Conservation (phyloP, 2,888 invertebrate species). For the Plagiodera versicolora region DNA sequence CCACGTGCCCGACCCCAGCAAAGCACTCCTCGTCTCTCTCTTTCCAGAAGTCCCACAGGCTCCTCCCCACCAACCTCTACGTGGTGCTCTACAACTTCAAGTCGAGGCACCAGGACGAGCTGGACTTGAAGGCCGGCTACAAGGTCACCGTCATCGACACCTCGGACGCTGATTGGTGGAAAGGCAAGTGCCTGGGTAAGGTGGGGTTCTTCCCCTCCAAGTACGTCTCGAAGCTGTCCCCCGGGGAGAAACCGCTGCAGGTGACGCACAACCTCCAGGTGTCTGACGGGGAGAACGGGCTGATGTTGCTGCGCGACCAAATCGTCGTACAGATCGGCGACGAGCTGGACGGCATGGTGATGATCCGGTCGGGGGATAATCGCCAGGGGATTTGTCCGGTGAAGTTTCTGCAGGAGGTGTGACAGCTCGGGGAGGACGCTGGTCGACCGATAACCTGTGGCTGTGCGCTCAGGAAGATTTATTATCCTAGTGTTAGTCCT, state of each 20-base stretch:
- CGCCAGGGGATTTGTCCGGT: slow-evolving; percentile 92
- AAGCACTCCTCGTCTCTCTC: slow-evolving; percentile 14
- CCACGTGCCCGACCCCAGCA: not conserved
- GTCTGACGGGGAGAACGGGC: slow-evolving; percentile 78
- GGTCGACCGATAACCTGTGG: slow-evolving; percentile 33
- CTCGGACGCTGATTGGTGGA: slow-evolving; percentile 96
- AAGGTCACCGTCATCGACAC: slow-evolving; percentile 92
- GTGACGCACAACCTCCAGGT: slow-evolving; percentile 84
- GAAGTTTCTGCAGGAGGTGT: slow-evolving; percentile 93
- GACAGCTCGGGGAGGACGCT: slow-evolving; percentile 62
- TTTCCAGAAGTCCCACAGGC: slow-evolving; percentile 76
- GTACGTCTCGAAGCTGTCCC: slow-evolving; percentile 87
- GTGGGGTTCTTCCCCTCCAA: slow-evolving; percentile 94
- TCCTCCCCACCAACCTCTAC: slow-evolving; percentile 88
- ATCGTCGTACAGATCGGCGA: slow-evolving; percentile 92
- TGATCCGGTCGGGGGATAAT: slow-evolving; percentile 90
- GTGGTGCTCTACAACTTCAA: slow-evolving; percentile 95
- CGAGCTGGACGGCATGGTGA: slow-evolving; percentile 90
- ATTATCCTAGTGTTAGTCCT: slow-evolving; percentile 46
- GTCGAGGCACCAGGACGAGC: slow-evolving; percentile 89
- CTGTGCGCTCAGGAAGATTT: slow-evolving; percentile 46
- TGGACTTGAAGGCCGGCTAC: slow-evolving; percentile 91
- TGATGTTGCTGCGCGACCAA: slow-evolving; percentile 87
- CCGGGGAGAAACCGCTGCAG: slow-evolving; percentile 88
- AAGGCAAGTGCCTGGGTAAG: slow-evolving; percentile 89